Evolutionary conservation across 2,797 vertebrate genomes (phyloP), one percentile per base, ranked within the genome.

Genomic region (Paramormyrops hopkinsi): DNA sequence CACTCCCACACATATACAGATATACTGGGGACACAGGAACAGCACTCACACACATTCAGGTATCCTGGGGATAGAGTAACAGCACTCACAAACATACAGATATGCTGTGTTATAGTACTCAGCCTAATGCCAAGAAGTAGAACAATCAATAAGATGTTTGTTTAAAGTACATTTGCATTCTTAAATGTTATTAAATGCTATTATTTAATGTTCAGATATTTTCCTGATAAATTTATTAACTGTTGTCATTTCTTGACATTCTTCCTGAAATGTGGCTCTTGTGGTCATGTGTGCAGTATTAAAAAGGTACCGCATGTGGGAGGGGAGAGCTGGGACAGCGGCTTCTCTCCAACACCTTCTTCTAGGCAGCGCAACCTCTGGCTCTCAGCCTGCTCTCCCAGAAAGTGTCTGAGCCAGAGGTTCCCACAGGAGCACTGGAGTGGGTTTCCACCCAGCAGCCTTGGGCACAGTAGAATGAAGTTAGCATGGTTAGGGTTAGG

Each of bases 341-440:
- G 93, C 90, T 93, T 95, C 4, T 90, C 94, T 93, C 92, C 94
- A 91, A 96, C 96, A 92, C 94, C 94, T 7, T 98, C 97, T 88
- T 98, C 97, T 29, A 92, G 92, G 91, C 98, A 99, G 82, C 95
- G 96, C 92, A 99, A 93, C 88, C 97, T 96, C 90, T 97, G 96
- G 92, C 93, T 91, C 86, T 98, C 97, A 19, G 91, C 91, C 88
- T 97, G 97, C n/a, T 95, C 96, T 89, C 96, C 95, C 89, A 97
- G 94, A 94, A 97, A 96, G 85, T 96, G 93, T 94, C 98, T 98
- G 95, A 99, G 97, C 98, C 98, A 99, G 93, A 98, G 94, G 93
- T 99, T 98, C 92, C 97, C 97, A 94, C 98, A 99, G 90, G 97
- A 96, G 91, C 98, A 99, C 2, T 95, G 94, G 93, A 99, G 96